Conservation (phyloP, 2,113 vertebrate species). For the Sisor rabdophorus region DNA sequence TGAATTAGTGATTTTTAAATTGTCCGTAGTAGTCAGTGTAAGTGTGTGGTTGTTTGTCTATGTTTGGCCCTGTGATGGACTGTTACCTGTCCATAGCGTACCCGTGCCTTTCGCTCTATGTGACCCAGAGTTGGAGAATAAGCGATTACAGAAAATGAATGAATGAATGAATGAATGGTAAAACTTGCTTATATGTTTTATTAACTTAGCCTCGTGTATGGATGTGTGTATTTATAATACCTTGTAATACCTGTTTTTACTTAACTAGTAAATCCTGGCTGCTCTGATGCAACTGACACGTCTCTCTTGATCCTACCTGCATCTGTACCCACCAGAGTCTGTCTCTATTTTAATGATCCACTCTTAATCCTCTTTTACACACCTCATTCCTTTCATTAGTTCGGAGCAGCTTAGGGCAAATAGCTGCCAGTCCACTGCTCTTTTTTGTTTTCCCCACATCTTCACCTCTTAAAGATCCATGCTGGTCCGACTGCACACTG, state of each 20-base stretch:
- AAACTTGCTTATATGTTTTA: too few relatives aligned
- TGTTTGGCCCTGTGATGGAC: too few relatives aligned
- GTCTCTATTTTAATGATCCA: conserved; percentile 39
- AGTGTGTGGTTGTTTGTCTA: too few relatives aligned
- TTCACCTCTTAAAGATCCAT: not conserved
- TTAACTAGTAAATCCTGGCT: not conserved
- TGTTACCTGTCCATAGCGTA: too few relatives aligned
- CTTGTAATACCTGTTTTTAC: not conserved
- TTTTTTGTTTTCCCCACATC: not conserved
- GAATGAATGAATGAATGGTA: too few relatives aligned
- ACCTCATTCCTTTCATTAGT: conserved; percentile 39
- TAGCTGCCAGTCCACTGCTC: conserved; percentile 27
- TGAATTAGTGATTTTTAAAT: too few relatives aligned
- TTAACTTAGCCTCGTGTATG: not conserved
- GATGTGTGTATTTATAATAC: not conserved
- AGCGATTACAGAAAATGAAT: too few relatives aligned
- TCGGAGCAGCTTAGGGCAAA: conserved; percentile 36
- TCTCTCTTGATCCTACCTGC: conserved; percentile 17
- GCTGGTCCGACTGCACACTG: not conserved
- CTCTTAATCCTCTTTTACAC: conserved; percentile 40
- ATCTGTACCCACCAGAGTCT: conserved; percentile 22
- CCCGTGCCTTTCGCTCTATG: too few relatives aligned
- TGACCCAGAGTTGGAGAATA: too few relatives aligned
- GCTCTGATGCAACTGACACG: not conserved
- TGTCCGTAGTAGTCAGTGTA: too few relatives aligned